Conservation (phyloP, 2,797 vertebrate genomes). For the Macropodus opercularis region DNA sequence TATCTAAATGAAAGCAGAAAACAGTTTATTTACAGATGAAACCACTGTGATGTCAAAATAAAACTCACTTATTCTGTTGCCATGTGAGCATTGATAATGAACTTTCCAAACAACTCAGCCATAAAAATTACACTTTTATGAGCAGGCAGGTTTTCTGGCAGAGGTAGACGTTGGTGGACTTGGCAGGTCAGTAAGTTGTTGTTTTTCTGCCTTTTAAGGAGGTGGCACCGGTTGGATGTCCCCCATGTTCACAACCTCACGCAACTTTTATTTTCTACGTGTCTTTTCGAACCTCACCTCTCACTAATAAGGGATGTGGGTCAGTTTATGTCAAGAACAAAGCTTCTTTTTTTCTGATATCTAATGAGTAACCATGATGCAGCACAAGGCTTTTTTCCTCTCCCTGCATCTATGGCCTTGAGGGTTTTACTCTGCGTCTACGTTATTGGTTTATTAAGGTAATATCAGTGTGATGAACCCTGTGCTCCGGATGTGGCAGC, state of each 20-base stretch:
- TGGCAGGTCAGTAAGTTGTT: neutral
- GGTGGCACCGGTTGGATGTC: too few relatives aligned
- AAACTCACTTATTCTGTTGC: neutral
- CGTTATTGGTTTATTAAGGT: conserved; percentile 43
- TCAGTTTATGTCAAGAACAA: too few relatives aligned
- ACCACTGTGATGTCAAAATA: too few relatives aligned
- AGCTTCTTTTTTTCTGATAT: conserved; percentile 3
- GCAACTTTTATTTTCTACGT: too few relatives aligned
- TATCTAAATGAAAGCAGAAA: too few relatives aligned
- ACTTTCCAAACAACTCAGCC: conserved; percentile 57
- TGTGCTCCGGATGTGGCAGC: conserved; percentile 31
- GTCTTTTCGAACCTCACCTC: too few relatives aligned
- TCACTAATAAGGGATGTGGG: too few relatives aligned
- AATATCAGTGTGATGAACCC: conserved; percentile 42
- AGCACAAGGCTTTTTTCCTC: conserved; percentile 7
- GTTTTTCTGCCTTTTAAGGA: neutral
- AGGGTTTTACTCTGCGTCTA: conserved; percentile 11
- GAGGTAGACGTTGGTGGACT: neutral
- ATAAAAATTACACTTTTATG: conserved; percentile 74
- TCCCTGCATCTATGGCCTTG: neutral
- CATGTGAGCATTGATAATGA: conserved; percentile 54
- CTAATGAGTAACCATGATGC: conserved; percentile 36
- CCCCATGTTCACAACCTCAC: too few relatives aligned
- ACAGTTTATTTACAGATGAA: too few relatives aligned
- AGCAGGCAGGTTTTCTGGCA: conserved; percentile 23